Conservation (phyloP, 2,113 vertebrate genomes). For the Bubo blakistoni region DNA sequence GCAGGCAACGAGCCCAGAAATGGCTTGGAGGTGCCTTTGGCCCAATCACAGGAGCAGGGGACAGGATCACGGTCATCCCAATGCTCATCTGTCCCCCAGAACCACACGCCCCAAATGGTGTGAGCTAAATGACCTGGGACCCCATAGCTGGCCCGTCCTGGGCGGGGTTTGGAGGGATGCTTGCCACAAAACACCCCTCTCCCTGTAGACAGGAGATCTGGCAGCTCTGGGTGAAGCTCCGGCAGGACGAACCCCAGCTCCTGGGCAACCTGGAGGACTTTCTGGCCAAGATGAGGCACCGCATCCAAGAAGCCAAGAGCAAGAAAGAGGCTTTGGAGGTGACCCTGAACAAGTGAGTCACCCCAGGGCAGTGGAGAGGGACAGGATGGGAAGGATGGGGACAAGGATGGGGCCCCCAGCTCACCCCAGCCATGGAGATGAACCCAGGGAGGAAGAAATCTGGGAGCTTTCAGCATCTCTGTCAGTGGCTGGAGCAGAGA, state of each 20-base stretch:
- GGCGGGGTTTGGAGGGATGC: neutral
- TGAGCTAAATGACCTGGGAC: neutral
- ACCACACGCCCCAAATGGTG: fast-evolving
- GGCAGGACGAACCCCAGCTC: slow-evolving; percentile 70
- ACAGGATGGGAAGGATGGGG: neutral
- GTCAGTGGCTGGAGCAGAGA: neutral
- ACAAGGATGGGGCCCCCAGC: neutral
- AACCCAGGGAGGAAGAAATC: neutral
- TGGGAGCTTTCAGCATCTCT: neutral
- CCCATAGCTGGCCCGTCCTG: fast-evolving
- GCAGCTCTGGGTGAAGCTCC: slow-evolving; percentile 76
- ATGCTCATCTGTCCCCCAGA: neutral
- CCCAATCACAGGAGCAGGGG: neutral
- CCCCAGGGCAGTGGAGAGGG: fast-evolving
- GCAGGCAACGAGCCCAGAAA: neutral
- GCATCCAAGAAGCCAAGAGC: slow-evolving; percentile 56
- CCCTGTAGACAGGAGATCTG: slow-evolving; percentile 70
- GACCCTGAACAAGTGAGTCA: slow-evolving; percentile 71
- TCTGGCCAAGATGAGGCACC: slow-evolving; percentile 69
- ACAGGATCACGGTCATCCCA: neutral
- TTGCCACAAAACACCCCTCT: neutral
- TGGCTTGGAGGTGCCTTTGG: neutral
- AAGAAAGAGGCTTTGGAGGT: slow-evolving; percentile 68
- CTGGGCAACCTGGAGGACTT: slow-evolving; percentile 71
- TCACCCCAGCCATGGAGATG: fast-evolving